A percentile compares a stretch with the other conserved stretches of the same genome.
These are phyloP conservation scores for Cyclargus thomasi DNA, from an alignment of 1,140 invertebrate species.

Conservation along the genomic window DNA sequence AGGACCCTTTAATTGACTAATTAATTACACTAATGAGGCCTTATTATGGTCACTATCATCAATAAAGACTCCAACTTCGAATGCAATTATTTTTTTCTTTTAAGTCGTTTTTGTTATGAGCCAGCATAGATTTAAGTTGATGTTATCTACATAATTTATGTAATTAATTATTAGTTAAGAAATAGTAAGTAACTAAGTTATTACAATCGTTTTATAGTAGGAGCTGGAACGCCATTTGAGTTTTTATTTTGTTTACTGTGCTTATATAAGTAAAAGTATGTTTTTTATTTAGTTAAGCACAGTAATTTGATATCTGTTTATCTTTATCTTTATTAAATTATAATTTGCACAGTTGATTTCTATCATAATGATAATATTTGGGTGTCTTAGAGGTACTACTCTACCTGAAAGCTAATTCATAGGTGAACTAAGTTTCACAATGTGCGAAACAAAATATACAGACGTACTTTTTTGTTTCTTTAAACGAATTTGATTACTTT, in stretches of 20 bases:
- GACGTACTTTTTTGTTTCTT: no score
- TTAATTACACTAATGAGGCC: conserved; percentile 50
- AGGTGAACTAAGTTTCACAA: no score
- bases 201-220: neutral
- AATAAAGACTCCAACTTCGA: conserved; percentile 19
- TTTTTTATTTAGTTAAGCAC: neutral
- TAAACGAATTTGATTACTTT: no score
- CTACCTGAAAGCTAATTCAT: no score
- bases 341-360: no score
- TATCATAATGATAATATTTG: no score
- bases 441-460: no score
- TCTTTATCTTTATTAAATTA: no score
- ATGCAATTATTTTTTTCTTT: conserved; percentile 22
- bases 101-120: conserved; percentile 7
- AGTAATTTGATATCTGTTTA: no score
- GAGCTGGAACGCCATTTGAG: no score
- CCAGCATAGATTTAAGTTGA: conserved; percentile 9
- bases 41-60: conserved; percentile 30
- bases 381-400: no score
- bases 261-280: neutral
- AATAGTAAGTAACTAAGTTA: neutral
- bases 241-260: neutral
- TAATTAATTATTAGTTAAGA: neutral
- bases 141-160: conserved; percentile 7
- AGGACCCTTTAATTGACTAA: conserved; percentile 52